Evolutionary conservation across 2,888 invertebrate species (phyloP).

Genomic region (Lamproptera curius): DNA sequence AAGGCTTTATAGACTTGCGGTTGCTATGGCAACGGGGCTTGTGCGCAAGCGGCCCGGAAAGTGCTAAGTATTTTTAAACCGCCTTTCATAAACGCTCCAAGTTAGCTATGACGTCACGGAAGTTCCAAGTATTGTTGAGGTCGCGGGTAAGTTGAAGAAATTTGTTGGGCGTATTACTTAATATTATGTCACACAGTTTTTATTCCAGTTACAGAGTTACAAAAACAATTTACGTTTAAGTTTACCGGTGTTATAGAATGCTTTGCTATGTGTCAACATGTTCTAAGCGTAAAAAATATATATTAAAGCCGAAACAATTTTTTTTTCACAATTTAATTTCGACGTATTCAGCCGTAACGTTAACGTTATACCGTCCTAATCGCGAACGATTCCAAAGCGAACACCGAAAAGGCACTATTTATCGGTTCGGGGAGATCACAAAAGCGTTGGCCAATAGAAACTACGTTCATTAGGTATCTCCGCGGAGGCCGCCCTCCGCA

Average conservation of each 20-base stretch:
- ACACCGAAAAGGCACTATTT: conserved; percentile 27
- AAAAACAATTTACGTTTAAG: too few species aligned
- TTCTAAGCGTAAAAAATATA: too few species aligned
- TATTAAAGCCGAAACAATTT: too few species aligned
- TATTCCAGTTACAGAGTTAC: too few species aligned
- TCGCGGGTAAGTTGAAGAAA: neutral
- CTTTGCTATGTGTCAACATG: too few species aligned
- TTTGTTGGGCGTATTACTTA: neutral
- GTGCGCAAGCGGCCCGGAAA: neutral
- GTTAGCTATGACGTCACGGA: neutral
- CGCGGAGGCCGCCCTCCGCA: conserved; percentile 39
- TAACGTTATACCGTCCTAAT: neutral
- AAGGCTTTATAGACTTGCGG: neutral
- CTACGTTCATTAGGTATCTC: conserved; percentile 64
- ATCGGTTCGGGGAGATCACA: conserved; percentile 32
- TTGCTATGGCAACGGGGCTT: neutral
- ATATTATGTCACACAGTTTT: neutral
- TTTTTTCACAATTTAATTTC: too few species aligned
- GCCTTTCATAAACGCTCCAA: neutral
- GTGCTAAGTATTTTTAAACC: neutral
- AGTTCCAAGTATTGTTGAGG: neutral
- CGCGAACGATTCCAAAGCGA: neutral
- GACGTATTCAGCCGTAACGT: neutral
- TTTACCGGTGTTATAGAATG: too few species aligned
- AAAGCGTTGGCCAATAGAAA: conserved; percentile 49